Conservation (phyloP, 1,140 invertebrate species). For the Bombus breviceps region DNA sequence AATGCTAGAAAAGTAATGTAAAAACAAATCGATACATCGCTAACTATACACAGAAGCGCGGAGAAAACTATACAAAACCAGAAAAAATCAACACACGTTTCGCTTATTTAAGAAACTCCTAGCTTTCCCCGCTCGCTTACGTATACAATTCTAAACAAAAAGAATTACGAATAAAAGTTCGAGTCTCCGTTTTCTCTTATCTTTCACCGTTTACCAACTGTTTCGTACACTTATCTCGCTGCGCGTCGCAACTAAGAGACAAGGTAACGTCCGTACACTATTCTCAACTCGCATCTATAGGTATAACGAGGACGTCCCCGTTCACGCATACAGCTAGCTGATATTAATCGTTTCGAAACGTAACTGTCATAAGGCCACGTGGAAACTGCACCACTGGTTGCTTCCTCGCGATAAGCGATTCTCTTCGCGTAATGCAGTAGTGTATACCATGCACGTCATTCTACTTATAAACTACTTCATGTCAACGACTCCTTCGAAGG, state of each 20-base stretch:
- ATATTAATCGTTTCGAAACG: conserved; percentile 41
- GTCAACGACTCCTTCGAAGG: conserved; percentile 37
- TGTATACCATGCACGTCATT: conserved; percentile 41
- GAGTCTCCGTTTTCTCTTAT: not conserved
- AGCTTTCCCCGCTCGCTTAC: not conserved
- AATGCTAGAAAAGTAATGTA: not conserved
- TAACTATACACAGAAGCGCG: not conserved
- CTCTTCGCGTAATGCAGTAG: conserved; percentile 52
- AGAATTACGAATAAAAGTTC: not conserved
- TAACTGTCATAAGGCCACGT: conserved; percentile 44
- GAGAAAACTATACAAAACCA: not conserved
- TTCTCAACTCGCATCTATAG: not conserved
- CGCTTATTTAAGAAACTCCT: not conserved
- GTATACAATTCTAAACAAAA: not conserved
- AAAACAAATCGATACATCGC: not conserved
- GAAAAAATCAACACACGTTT: not conserved
- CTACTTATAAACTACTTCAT: conserved; percentile 38
- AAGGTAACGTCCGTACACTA: not conserved
- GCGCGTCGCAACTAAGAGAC: not conserved
- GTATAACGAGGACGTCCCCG: not conserved
- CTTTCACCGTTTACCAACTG: not conserved
- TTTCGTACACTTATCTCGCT: not conserved
- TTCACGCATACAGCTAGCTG: not conserved
- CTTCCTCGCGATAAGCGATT: conserved; percentile 63
- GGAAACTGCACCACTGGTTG: conserved; percentile 63